Base-by-base conservation (phyloP, 2,888 invertebrate species). In the Meiosimyza platycephala region DNA sequence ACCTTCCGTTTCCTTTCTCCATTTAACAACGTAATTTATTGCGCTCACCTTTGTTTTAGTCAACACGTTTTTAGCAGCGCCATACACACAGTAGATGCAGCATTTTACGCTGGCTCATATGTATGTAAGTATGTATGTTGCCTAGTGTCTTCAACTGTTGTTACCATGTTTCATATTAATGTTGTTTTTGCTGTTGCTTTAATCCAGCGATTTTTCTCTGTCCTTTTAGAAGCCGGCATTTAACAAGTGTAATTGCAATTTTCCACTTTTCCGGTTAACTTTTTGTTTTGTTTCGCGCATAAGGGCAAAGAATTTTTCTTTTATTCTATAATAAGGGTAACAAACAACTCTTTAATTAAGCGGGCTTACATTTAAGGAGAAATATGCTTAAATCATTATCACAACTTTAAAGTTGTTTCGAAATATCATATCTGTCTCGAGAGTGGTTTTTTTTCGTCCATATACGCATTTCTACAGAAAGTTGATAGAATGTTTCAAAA, bases 171-270 rank as follows among this genome's bases (percentile, higher is more conserved):
- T n/a, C 16, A 40, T 62, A 15, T 47, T 62, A 6, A n/a, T 62
- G 47, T 40, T 40, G 40, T 40, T 40, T 6, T 64, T 64, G 22
- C 50, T 64, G 28, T 51, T 63, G n/a, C 16, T 64, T 51, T 28
- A 50, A 18, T 18, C 51, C 51, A 51, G 51, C 51, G 51, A 64
- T 64, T 64, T 64, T 52, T 64, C 64, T 64, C 64, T 64, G 64
- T 51, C 64, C 64, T 64, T 40, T 64, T 40, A 28, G 50, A 16
- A 40, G 50, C 33, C 51, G 22, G 50, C 64, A 64, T 50, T 64
- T 64, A 64, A 50, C 18, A 22, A 64, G 51, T 50, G 64, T 64
- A 64, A 64, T 64, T 64, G 64, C 51, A 64, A 64, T 64, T 64
- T 64, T 64, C 50, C 51, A 64, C 64, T 50, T 51, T 64, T 64